Percentiles rank a stretch among this genome's conserved stretches.
These are phyloP conservation scores for Synanthedon myopaeformis DNA, from an alignment of 2,888 invertebrate genomes.

Conservation along the genomic window DNA sequence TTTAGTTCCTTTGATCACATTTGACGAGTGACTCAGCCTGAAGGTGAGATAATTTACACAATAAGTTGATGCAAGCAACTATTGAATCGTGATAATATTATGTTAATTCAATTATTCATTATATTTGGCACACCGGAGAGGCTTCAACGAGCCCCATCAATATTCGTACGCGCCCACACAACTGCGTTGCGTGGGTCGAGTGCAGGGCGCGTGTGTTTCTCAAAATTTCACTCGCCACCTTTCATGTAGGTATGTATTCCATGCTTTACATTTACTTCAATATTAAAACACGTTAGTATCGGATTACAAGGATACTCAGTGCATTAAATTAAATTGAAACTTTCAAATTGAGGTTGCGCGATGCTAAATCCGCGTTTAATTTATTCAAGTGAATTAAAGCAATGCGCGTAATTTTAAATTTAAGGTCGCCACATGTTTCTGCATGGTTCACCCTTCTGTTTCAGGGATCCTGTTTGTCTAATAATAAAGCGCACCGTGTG, in stretches of 20 bases:
- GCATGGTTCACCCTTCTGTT: conserved; percentile 37
- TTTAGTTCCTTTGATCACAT: too few relatives aligned
- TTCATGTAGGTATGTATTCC: conserved; percentile 32
- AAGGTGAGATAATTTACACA: conserved; percentile 9
- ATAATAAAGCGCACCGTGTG: conserved; percentile 32
- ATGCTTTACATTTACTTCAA: conserved; percentile 27
- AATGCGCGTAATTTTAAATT: conserved; percentile 44
- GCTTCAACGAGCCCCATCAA: conserved; percentile 31
- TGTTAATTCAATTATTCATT: conserved; percentile 17
- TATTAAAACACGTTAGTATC: conserved; percentile 20
- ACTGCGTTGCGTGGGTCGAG: conserved; percentile 25
- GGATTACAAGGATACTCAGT: conserved; percentile 25
- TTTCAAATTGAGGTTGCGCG: conserved; percentile 20
- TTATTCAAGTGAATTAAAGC: conserved; percentile 34
- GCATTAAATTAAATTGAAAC: conserved; percentile 10
- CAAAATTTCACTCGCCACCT: conserved; percentile 35
- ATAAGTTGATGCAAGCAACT: conserved; percentile 16
- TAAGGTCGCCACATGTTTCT: conserved; percentile 44
- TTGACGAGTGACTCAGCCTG: conserved; percentile 17
- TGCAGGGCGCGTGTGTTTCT: conserved; percentile 23
- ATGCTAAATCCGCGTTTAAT: conserved; percentile 19
- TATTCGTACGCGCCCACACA: conserved; percentile 47
- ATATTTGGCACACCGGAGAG: conserved; percentile 32
- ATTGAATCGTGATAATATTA: conserved; percentile 11
- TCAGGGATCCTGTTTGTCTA: conserved; percentile 38